Evolutionary conservation across 1,140 invertebrate species (phyloP), one percentile per base, ranked within the genome.

Genomic region (Elymnias hypermnestra): DNA sequence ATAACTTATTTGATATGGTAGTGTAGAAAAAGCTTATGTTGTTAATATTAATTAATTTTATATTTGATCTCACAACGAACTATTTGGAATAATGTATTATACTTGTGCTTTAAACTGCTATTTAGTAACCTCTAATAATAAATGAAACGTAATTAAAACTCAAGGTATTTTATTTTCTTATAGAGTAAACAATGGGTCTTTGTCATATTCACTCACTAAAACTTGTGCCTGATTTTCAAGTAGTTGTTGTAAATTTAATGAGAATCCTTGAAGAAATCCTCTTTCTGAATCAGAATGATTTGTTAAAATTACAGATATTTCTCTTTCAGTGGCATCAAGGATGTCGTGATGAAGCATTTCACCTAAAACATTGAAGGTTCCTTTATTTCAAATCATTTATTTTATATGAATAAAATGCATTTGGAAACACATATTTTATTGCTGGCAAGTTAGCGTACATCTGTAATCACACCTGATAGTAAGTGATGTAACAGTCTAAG

Each of bases 321-420:
- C 92, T 47, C 87, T 88, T 61, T 96, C 94, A 10, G 90, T 89
- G 0, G 93, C 94, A 65, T 98, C 94, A n/a, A 98, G 84, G 0
- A 98, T 76, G 41, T 98, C 97, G 72, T 99, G 97, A 85, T 99
- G 97, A 2, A 93, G 90, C 97, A 99, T 98, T 88, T 99, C 97
- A 9, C 97, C 89, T 88, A 74, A 77, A 45, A 46, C 35, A 49
- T 39, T 21, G 40, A 38, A 19, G 7, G 23, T 35, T 28, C n/a
- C 8, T 39, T 19, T 25, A 14, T 13, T 22, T 6, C 23, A 26
- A 26, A 22, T 5, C 10, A 8, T 8, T 21, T n/a, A 12, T 19
- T 3, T 36, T 17, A 40, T 10, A 6, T 26, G 39, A 37, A 13
- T n/a, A n/a, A n/a, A n/a, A n/a, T n/a, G n/a, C n/a, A n/a, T n/a